Evolutionary conservation across 2,888 invertebrate species (phyloP), one percentile per base, ranked within the genome.

Genomic region (Dorcus parallelipipedus): DNA sequence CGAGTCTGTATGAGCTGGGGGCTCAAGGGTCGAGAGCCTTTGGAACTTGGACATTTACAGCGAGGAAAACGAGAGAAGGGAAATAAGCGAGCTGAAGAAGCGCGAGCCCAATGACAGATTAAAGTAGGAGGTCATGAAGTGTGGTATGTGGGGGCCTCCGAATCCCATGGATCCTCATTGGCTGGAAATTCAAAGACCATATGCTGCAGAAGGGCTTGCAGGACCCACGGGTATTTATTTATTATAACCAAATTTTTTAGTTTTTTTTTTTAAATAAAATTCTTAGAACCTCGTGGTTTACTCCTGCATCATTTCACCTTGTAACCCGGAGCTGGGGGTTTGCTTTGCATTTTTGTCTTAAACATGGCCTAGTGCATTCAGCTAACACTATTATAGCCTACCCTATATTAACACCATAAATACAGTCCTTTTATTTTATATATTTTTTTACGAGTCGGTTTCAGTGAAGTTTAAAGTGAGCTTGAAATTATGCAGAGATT

Each of bases 71-170:
- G 90, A 58, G 90, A 90, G 73, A 77, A 14, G 90, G 56, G 91
- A 91, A 75, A 90, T 91, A 64, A 79, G 90, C n/a, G 93, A 93
- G 72, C 78, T 91, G 52, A 80, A 90, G 17, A 91, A 91, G 75
- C 80, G 91, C 65, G 93, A 93, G 75, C 81, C 93, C 64, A 89
- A 89, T 73, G 93, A 93, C 71, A 83, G 93, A 64, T 82, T 95
- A 64, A 94, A 95, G 79, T 95, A 95, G 73, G 96, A 94, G 76
- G 83, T 94, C 64, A 81, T 91, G 80, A 90, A 96, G 80, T 86
- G 76, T 50, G 77, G 78, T 1, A 77, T 78, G 79, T 49, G 81
- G 66, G 65, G 79, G 2, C 77, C 76, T 52, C 78, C 68, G 49
- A 77, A 71, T 66, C 76, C 69, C 54, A 81, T 91, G 67, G 91